These are phyloP conservation scores for Ranitomeya imitator DNA, from an alignment of 2,113 vertebrate species.

Conservation along the genomic window DNA sequence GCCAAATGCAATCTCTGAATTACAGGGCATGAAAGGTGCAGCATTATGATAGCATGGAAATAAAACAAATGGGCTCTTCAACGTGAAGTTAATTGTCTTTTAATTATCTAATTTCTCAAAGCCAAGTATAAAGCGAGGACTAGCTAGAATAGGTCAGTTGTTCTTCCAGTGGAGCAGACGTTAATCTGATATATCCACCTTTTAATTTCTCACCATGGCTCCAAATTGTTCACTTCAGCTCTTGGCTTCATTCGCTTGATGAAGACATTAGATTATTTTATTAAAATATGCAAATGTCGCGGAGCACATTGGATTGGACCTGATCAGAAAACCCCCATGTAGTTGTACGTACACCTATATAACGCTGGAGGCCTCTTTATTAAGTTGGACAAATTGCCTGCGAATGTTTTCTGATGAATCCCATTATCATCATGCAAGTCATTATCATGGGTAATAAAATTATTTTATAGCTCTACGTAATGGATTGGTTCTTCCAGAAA, in stretches of 20 bases:
- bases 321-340: background rate
- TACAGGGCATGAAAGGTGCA: slow-evolving; percentile 43
- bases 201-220: slow-evolving; percentile 18
- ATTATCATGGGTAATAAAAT: background rate
- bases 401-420: background rate
- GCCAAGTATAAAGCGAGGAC: slow-evolving; percentile 13
- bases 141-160: background rate
- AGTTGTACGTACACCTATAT: background rate
- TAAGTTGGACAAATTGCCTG: background rate
- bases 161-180: background rate
- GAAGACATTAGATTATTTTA: slow-evolving; percentile 16
- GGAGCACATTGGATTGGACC: background rate
- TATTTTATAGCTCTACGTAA: background rate
- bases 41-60: slow-evolving; percentile 21
- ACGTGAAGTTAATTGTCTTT: slow-evolving; percentile 50
- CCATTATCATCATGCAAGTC: background rate
- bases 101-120: slow-evolving; percentile 53
- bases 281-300: background rate
- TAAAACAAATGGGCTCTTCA: slow-evolving; percentile 45
- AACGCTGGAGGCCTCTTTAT: background rate
- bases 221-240: background rate
- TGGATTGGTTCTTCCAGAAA: background rate
- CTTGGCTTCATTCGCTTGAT: background rate
- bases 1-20: slow-evolving; percentile 26
- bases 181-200: slow-evolving; percentile 5